Evolutionary conservation across 2,888 invertebrate species (phyloP).

Genomic region (Limnephilus rhombicus): DNA sequence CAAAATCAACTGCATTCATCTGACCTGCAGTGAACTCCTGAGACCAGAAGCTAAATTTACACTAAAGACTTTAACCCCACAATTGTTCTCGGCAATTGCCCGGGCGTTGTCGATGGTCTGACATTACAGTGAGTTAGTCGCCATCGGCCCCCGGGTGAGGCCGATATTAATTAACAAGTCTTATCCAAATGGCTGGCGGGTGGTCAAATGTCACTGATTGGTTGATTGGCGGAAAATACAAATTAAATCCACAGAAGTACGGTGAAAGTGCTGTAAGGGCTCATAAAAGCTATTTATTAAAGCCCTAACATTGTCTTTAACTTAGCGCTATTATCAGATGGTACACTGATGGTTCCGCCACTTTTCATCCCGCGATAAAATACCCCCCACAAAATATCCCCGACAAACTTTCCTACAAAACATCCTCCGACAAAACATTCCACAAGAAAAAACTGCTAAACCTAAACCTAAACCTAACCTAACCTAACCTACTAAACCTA

Average conservation of each 20-base stretch:
- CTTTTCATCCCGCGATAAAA: too few species aligned
- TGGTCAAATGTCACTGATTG: neutral
- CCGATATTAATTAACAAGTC: constrained; percentile 61
- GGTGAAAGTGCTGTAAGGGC: neutral
- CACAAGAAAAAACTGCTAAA: too few species aligned
- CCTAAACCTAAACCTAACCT: too few species aligned
- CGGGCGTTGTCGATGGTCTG: constrained; percentile 44
- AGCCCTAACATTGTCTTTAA: neutral
- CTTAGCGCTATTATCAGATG: too few species aligned
- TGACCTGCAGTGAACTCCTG: neutral
- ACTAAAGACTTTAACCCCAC: constrained; percentile 26
- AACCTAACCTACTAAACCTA: too few species aligned
- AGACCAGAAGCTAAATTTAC: neutral
- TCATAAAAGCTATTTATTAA: neutral
- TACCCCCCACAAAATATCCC: too few species aligned
- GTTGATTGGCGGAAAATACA: neutral
- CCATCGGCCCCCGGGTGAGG: constrained; percentile 57
- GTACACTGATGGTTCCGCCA: too few species aligned
- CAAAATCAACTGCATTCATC: neutral
- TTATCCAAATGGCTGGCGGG: constrained; percentile 16
- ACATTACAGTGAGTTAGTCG: constrained; percentile 57
- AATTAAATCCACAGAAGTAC: neutral
- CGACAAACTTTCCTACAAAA: too few species aligned
- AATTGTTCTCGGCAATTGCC: constrained; percentile 9
- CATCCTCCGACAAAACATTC: too few species aligned